These are phyloP conservation scores for Stylophora pistillata DNA, from an alignment of 64 coral and sea anemone genomes.

Conservation along the genomic window DNA sequence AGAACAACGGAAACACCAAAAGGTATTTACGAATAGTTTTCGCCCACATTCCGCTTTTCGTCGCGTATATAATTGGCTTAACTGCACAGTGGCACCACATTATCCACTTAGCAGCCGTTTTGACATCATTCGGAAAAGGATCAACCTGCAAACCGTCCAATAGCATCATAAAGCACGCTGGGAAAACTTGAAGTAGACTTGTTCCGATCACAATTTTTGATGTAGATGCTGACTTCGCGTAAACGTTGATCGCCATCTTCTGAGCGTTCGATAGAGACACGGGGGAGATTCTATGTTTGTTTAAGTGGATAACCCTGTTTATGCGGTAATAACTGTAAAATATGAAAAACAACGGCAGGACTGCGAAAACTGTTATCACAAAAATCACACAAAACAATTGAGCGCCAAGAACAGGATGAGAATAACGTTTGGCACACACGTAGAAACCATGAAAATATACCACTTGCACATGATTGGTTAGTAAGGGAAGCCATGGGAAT, in stretches of 20 bases:
- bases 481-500: conserved; percentile 63
- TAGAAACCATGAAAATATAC: conserved; percentile 78
- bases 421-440: conserved; percentile 64
- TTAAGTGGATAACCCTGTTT: conserved; percentile 17
- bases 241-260: conserved; percentile 63
- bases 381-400: conserved; percentile 19
- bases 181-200: conserved; percentile 83
- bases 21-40: conserved; percentile 6
- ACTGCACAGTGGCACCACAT: conserved; percentile 92
- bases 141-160: conserved; percentile 71
- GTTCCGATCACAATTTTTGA: conserved; percentile 72
- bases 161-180: conserved; percentile 81
- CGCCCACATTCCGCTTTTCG: conserved; percentile 4
- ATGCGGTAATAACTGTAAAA: conserved; percentile 72
- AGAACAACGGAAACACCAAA: not conserved
- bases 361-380: conserved; percentile 32
- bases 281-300: conserved; percentile 44
- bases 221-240: conserved; percentile 73
- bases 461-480: conserved; percentile 37
- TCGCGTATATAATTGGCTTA: conserved; percentile 77
- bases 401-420: conserved; percentile 29
- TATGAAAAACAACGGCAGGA: conserved; percentile 52
- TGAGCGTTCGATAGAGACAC: conserved; percentile 49
- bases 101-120: conserved; percentile 61
- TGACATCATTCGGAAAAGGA: conserved; percentile 33